A percentile compares a stretch with the other conserved stretches of the same genome.
Evolutionary conservation across 2,113 vertebrate species (phyloP).

Genomic region (Onychorhynchus coronatus): DNA sequence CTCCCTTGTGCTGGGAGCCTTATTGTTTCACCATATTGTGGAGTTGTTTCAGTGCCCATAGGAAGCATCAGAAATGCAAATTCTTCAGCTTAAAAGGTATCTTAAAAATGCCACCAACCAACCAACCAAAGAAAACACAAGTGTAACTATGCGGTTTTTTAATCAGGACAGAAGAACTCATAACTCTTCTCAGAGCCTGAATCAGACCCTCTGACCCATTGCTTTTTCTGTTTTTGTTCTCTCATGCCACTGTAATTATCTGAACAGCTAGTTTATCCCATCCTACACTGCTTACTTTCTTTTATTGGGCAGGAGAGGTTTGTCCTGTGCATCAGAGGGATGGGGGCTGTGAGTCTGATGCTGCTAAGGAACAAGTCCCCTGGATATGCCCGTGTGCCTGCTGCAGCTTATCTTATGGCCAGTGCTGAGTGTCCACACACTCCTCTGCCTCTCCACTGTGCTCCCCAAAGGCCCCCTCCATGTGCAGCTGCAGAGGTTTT

Average conservation of each 20-base stretch:
- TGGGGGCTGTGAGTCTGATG: rapidly evolving
- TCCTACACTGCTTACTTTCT: background rate
- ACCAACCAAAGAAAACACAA: background rate
- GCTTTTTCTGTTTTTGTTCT: background rate
- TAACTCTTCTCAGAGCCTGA: background rate
- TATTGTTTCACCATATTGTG: background rate
- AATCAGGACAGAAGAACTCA: background rate
- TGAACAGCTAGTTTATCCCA: background rate
- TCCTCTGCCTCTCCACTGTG: background rate
- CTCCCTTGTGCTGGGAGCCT: background rate
- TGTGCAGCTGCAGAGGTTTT: background rate
- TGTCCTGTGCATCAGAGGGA: background rate
- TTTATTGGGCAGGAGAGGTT: background rate
- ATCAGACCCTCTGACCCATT: background rate
- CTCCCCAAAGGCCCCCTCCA: background rate
- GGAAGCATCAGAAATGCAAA: background rate
- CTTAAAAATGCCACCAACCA: background rate
- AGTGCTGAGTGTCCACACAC: no score
- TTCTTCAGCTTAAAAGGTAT: background rate
- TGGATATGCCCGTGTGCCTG: rapidly evolving
- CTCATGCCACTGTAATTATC: background rate
- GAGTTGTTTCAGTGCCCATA: background rate
- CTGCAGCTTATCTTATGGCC: background rate
- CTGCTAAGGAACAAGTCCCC: background rate
- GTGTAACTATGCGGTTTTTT: background rate